These are phyloP conservation scores for Ridgeia piscesae DNA, from an alignment of 1,140 invertebrate genomes.

Conservation along the genomic window DNA sequence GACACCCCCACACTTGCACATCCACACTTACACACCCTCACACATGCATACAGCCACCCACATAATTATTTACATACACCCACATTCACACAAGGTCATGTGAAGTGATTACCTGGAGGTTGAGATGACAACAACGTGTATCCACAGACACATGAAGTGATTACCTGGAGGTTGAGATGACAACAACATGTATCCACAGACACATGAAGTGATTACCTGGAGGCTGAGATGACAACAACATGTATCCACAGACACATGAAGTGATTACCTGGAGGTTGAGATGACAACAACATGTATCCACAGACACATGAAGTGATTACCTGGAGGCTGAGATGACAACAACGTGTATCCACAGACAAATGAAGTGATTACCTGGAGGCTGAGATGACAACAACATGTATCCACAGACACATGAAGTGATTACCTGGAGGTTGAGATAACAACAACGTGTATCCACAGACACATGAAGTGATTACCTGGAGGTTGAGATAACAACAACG, in stretches of 20 bases:
- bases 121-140: conserved; percentile 21
- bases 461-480: conserved; percentile 8
- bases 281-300: conserved; percentile 22
- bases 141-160: conserved; percentile 12
- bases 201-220: conserved; percentile 8
- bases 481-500: conserved; percentile 17
- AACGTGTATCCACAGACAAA: background rate
- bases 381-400: conserved; percentile 20
- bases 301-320: conserved; percentile 5
- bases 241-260: conserved; percentile 19
- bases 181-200: conserved; percentile 18
- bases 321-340: conserved; percentile 11
- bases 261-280: background rate
- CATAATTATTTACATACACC: background rate
- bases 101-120: background rate
- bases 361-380: background rate
- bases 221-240: conserved; percentile 18
- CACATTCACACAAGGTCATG: background rate
- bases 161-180: conserved; percentile 16
- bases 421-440: conserved; percentile 15
- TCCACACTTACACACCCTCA: background rate
- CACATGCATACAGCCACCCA: too few species aligned
- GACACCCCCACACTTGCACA: background rate
- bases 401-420: conserved; percentile 12
- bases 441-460: conserved; percentile 18